phyloP scores from a whole-genome alignment of 2,113 vertebrate genomes.

The Oryzias celebensis region DNA sequence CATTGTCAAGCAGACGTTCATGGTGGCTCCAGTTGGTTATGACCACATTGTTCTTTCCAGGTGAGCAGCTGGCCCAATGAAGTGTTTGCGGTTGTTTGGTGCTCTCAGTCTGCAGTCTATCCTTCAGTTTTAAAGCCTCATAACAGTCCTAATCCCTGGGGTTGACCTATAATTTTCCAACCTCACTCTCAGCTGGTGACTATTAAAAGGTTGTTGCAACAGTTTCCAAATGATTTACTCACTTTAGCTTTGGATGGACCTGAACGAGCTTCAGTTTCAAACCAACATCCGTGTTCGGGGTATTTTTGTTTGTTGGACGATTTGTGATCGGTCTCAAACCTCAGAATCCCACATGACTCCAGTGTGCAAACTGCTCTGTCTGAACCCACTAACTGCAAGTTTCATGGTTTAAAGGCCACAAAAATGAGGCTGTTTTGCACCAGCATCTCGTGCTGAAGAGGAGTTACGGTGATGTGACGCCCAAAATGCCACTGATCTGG shows the following conservation, averaged over 20 bases:
- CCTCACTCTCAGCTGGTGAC: background rate
- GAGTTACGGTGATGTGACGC: background rate
- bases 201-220: background rate
- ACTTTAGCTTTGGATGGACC: background rate
- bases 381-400: conserved; percentile 4
- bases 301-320: background rate
- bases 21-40: too few species aligned
- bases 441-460: background rate
- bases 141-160: background rate
- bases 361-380: background rate
- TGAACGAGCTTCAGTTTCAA: background rate
- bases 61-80: conserved; percentile 2
- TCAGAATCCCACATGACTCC: background rate
- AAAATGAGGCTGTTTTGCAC: background rate
- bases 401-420: conserved; percentile 8
- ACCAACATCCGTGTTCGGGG: background rate
- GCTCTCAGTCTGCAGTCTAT: background rate
- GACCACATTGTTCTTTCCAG: background rate
- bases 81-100: background rate
- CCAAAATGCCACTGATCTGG: background rate
- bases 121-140: background rate
- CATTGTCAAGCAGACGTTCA: too few species aligned
- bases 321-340: background rate
- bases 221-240: background rate
- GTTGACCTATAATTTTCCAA: background rate